Conservation (phyloP, 2,888 invertebrate genomes). For the Andrena flavipes region DNA sequence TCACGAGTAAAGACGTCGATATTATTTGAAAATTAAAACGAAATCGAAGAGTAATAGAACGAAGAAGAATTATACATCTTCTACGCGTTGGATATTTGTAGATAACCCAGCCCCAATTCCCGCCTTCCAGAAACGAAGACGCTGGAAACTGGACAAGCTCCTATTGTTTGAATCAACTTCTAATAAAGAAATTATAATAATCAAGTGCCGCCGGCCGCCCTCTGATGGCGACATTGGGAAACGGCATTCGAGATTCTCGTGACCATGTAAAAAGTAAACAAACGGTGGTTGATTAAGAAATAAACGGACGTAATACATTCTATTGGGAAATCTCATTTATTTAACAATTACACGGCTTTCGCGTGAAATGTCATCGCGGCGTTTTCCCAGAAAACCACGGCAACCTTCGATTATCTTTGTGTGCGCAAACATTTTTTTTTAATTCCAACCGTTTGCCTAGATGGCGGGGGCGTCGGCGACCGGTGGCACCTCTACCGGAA, state of each 20-base stretch:
- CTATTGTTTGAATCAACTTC: not conserved
- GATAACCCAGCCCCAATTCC: too few species aligned
- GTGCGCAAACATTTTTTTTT: slow-evolving; percentile 20
- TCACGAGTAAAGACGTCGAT: not conserved
- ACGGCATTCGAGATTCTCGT: not conserved
- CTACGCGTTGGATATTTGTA: too few species aligned
- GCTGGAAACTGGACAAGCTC: too few species aligned
- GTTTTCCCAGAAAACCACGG: not conserved
- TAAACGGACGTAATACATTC: not conserved
- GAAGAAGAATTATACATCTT: too few species aligned
- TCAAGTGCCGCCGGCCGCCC: not conserved
- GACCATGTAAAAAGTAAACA: slow-evolving; percentile 1
- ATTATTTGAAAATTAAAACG: not conserved
- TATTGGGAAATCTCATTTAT: not conserved
- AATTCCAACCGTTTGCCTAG: slow-evolving; percentile 50
- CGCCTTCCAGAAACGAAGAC: too few species aligned
- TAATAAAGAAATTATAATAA: slow-evolving; percentile 7
- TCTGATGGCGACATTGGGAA: not conserved
- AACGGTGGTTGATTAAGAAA: not conserved
- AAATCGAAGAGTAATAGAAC: too few species aligned
- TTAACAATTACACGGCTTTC: not conserved
- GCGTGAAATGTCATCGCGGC: not conserved
- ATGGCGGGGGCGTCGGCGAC: slow-evolving; percentile 51
- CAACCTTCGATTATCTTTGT: slow-evolving; percentile 7
- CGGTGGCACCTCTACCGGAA: slow-evolving; percentile 69